Evolutionary conservation across 2,797 vertebrate species (phyloP), one percentile per base, ranked within the genome.

Genomic region (Micromesistius poutassou): DNA sequence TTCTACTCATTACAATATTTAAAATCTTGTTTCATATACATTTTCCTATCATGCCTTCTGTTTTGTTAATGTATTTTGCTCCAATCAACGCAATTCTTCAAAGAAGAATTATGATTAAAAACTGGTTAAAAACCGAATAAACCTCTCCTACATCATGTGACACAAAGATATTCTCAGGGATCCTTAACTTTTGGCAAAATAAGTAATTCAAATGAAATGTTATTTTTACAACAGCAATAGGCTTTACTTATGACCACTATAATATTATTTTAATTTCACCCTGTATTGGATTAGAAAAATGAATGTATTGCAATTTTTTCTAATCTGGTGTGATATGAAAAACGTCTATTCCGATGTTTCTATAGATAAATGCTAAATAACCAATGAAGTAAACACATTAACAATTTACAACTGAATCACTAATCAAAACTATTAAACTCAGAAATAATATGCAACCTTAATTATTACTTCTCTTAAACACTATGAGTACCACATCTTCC

Each of bases 301-400:
- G 79, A 89, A 91, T 90, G 88, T 90, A 87, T 84, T 35, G 78
- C 76, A 85, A 83, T 76, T 91, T 31, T 42, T 71, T 71, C 30
- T 71, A 33, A 19, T 30, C 12, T 12, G 25, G 25, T 68, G n/a
- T 68, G n/a, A 28, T 28, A 28, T 68, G 70, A 71, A 71, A 33
- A 30, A 30, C 68, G 3, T 70, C 7, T 31, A 71, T 71, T 62
- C 25, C 3, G 14, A 82, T 22, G 76, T 80, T 87, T 86, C 80
- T 28, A 62, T 30, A 82, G 77, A 77, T 40, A 71, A 19, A n/a
- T 6, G 16, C 66, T 71, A 55, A 55, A 79, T 74, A 75, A 68
- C 74, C 16, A 77, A 76, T 73, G 74, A 83, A 78, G 78, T 75
- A 76, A 87, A 85, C 81, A 87, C 78, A 76, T 73, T 76, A 73